phyloP scores from a whole-genome alignment of 2,113 vertebrate genomes.

The Prunella fulvescens region DNA sequence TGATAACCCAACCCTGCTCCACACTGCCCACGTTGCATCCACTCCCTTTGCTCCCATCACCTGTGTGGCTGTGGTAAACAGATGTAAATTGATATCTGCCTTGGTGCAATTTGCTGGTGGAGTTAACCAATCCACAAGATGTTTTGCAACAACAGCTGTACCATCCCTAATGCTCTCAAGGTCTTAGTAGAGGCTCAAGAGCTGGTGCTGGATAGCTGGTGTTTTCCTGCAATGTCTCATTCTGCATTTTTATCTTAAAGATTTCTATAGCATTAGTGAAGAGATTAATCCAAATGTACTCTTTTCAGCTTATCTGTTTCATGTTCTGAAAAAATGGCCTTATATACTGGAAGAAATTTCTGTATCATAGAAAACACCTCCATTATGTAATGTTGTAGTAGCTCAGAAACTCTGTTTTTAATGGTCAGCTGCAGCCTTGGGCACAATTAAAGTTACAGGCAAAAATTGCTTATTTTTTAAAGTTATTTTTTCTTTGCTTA shows the following conservation, averaged over 20 bases:
- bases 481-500: neutral
- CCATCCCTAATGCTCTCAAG: neutral
- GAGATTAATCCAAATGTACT: neutral
- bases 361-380: neutral
- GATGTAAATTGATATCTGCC: neutral
- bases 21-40: neutral
- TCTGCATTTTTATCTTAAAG: neutral
- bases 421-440: neutral
- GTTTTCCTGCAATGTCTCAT: neutral
- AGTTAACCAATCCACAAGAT: neutral
- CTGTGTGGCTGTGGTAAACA: slow-evolving; percentile 48
- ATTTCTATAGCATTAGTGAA: neutral
- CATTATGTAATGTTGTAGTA: neutral
- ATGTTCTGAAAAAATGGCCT: neutral
- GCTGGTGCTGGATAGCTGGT: neutral
- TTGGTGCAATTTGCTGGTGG: neutral
- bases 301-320: neutral
- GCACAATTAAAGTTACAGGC: neutral
- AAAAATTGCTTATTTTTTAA: neutral
- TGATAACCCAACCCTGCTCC: neutral
- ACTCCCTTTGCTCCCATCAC: slow-evolving; percentile 16
- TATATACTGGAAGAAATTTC: neutral
- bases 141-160: neutral
- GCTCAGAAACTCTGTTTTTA: neutral
- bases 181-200: neutral